These are phyloP conservation scores for Saccostrea cuccullata DNA, from an alignment of 1,140 invertebrate species.

Conservation along the genomic window DNA sequence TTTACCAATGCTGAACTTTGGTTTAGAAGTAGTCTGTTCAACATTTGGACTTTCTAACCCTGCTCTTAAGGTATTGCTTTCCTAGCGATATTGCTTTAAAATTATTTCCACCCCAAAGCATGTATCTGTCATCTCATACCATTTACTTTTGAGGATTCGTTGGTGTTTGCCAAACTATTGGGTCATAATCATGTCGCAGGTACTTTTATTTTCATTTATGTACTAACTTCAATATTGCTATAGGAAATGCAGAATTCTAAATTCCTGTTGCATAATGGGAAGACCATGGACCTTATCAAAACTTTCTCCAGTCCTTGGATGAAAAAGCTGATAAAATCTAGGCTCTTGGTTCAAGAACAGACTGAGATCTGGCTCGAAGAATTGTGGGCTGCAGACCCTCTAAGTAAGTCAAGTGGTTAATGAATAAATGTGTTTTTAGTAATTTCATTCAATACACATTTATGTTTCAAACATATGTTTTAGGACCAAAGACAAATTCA, in stretches of 20 bases:
- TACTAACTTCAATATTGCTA: not conserved
- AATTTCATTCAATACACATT: too few species aligned
- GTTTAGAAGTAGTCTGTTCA: not conserved
- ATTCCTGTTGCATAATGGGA: conserved; percentile 10
- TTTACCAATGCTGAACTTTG: not conserved
- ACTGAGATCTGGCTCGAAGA: not conserved
- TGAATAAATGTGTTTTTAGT: too few species aligned
- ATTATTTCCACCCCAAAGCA: too few species aligned
- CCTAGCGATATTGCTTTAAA: too few species aligned
- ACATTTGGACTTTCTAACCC: not conserved
- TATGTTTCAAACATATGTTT: not conserved
- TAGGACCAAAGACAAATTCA: not conserved
- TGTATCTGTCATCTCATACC: too few species aligned
- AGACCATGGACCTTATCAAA: not conserved
- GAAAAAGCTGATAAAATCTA: not conserved
- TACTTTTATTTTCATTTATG: not conserved
- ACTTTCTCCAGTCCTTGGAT: conserved; percentile 16
- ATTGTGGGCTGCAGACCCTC: not conserved
- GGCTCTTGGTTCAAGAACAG: not conserved
- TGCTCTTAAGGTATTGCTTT: not conserved
- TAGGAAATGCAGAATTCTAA: conserved; percentile 36
- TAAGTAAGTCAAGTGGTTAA: not conserved
- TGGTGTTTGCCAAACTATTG: not conserved
- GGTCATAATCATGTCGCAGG: not conserved
- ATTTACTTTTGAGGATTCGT: not conserved